Evolutionary conservation across 2,888 invertebrate genomes (phyloP).

Genomic region (Anagyrus pseudococci): DNA sequence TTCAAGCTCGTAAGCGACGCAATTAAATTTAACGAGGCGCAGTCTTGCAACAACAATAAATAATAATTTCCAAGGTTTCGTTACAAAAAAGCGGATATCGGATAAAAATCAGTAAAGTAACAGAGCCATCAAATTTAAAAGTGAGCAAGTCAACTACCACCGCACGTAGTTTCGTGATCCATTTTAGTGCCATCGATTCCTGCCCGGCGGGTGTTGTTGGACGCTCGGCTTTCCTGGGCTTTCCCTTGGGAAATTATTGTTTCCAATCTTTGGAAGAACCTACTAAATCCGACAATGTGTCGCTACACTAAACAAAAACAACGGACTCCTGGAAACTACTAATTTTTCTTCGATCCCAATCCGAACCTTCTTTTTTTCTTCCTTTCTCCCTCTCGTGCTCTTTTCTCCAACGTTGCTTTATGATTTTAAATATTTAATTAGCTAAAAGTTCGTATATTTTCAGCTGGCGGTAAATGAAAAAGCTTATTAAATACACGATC

Average conservation of each 20-base stretch:
- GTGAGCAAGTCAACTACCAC: constrained; percentile 6
- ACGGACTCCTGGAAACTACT: constrained; percentile 6
- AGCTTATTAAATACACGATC: too few species aligned
- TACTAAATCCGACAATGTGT: constrained; percentile 18
- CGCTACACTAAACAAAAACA: constrained; percentile 8
- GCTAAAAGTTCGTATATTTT: too few species aligned
- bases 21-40: too few species aligned
- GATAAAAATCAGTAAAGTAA: background rate
- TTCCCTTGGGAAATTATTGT: constrained; percentile 34
- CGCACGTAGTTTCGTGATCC: constrained; percentile 3
- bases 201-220: constrained; percentile 11
- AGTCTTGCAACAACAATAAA: too few species aligned
- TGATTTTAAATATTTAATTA: too few species aligned
- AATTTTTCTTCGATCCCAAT: constrained; percentile 16
- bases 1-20: too few species aligned
- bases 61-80: background rate
- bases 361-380: too few species aligned
- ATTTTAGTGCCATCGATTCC: constrained; percentile 17
- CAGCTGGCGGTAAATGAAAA: too few species aligned
- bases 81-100: background rate
- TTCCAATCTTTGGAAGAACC: constrained; percentile 25
- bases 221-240: constrained; percentile 11
- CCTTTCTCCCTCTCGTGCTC: too few species aligned
- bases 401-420: too few species aligned
- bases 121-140: constrained; percentile 3